Evolutionary conservation across 2,797 vertebrate species (phyloP).

Genomic region (Picus viridis): DNA sequence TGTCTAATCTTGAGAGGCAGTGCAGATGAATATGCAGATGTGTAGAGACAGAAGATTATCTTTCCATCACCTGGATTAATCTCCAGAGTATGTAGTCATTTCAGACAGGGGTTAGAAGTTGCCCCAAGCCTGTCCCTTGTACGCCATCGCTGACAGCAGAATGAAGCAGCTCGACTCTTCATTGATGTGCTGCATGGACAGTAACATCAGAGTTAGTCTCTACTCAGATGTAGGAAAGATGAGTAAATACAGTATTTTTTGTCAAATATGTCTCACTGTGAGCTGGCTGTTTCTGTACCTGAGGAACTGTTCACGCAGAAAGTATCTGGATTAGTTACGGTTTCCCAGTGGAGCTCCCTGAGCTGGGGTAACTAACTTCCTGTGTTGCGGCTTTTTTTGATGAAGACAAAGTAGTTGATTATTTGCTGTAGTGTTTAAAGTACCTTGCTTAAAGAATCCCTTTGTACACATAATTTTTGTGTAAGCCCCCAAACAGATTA

Average conservation of each 20-base stretch:
- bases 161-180: not conserved
- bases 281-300: not conserved
- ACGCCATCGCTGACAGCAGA: not conserved
- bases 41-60: constrained; percentile 76
- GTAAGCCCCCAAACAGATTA: not conserved
- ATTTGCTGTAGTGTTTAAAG: not conserved
- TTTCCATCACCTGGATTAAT: constrained; percentile 68
- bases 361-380: not conserved
- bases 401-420: constrained; percentile 37
- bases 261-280: not conserved
- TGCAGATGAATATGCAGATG: constrained; percentile 85
- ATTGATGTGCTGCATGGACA: not conserved
- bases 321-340: not conserved
- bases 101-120: constrained; percentile 24
- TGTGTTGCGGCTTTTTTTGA: not conserved
- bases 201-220: not conserved
- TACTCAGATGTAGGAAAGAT: not conserved
- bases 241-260: not conserved
- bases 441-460: constrained; percentile 17
- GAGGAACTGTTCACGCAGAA: not conserved
- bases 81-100: constrained; percentile 62
- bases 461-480: constrained; percentile 8
- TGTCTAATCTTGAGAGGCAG: constrained; percentile 71
- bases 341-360: not conserved
- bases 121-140: not conserved